Evolutionary conservation across 2,888 invertebrate species (phyloP).

Genomic region (Nemapogon koenigi): DNA sequence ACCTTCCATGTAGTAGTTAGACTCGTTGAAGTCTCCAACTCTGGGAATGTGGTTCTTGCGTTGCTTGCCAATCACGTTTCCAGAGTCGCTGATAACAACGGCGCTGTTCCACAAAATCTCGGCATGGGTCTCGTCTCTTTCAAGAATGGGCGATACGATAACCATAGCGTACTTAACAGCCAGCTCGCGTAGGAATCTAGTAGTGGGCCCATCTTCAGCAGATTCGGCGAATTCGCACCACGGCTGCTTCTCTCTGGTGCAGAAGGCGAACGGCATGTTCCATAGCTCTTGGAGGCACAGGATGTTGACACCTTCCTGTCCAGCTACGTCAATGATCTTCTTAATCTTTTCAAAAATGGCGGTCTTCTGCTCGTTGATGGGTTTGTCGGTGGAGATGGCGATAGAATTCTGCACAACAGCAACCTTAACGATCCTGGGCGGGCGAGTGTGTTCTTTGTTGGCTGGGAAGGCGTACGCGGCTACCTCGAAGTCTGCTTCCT

Average conservation of each 20-base stretch:
- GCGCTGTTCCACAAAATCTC: conserved; percentile 95
- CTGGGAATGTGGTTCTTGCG: conserved; percentile 98
- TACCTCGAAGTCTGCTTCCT: conserved; percentile 60
- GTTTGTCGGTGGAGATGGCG: conserved; percentile 77
- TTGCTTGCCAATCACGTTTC: conserved; percentile 92
- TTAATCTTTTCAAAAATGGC: conserved; percentile 81
- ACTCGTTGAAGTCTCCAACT: conserved; percentile 98
- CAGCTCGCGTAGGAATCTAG: conserved; percentile 79
- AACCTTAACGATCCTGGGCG: conserved; percentile 79
- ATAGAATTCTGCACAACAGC: conserved; percentile 91
- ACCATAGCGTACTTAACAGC: conserved; percentile 91
- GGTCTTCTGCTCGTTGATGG: conserved; percentile 79
- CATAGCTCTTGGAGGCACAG: conserved; percentile 97
- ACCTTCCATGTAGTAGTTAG: conserved; percentile 97
- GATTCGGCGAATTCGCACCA: conserved; percentile 98
- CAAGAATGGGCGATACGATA: conserved; percentile 93
- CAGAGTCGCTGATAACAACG: conserved; percentile 91
- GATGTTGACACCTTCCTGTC: conserved; percentile 83
- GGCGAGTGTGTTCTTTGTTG: conserved; percentile 59
- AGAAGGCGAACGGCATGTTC: conserved; percentile 99
- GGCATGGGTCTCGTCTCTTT: conserved; percentile 85
- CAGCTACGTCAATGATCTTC: conserved; percentile 83
- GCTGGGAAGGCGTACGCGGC: conserved; percentile 54
- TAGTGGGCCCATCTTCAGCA: conserved; percentile 88
- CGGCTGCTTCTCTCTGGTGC: conserved; percentile 94